These are phyloP conservation scores for Leptosomus discolor DNA, from an alignment of 2,113 vertebrate genomes.

Conservation along the genomic window DNA sequence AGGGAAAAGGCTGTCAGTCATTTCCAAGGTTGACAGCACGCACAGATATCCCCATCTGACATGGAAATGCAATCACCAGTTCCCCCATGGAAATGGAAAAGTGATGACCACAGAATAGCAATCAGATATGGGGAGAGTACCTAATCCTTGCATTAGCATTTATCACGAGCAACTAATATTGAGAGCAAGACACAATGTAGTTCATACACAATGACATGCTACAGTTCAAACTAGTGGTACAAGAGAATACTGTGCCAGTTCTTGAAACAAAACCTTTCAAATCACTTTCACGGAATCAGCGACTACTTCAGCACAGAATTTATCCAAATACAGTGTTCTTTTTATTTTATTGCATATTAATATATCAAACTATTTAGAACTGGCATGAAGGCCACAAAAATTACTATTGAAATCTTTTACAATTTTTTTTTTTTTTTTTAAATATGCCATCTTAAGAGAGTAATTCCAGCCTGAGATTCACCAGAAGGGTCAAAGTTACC, in stretches of 20 bases:
- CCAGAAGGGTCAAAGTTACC: background rate
- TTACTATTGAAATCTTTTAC: background rate
- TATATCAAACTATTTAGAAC: background rate
- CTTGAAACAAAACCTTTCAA: background rate
- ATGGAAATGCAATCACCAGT: accelerated
- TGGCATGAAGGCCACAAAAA: background rate
- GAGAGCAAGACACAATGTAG: no score
- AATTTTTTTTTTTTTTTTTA: background rate
- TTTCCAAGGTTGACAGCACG: accelerated
- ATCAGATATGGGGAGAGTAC: accelerated
- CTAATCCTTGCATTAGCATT: background rate
- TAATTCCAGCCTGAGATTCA: background rate
- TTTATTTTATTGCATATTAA: background rate
- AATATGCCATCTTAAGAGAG: background rate
- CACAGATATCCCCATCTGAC: accelerated
- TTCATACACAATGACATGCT: accelerated
- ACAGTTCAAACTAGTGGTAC: accelerated
- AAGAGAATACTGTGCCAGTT: accelerated
- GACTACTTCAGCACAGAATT: no score
- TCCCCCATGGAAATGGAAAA: accelerated
- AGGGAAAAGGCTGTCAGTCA: accelerated
- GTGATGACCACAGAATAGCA: accelerated
- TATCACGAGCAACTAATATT: accelerated
- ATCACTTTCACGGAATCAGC: background rate
- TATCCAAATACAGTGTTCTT: background rate